These are phyloP conservation scores for Actinopyga echinites DNA, from an alignment of 53 echinoderm and acorn worm genomes.

Conservation along the genomic window DNA sequence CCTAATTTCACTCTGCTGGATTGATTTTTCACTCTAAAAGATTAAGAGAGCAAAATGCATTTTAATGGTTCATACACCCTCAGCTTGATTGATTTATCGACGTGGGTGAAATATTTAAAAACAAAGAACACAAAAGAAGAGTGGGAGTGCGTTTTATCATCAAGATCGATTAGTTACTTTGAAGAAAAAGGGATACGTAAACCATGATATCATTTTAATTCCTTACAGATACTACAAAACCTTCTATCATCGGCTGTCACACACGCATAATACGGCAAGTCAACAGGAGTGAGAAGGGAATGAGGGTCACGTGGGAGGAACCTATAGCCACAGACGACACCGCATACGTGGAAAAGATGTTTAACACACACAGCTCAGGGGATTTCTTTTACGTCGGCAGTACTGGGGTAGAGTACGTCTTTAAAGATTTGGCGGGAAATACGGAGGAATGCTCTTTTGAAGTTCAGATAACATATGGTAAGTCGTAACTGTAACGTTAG, in stretches of 20 bases:
- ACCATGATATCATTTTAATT: too few species aligned
- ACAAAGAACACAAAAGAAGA: too few species aligned
- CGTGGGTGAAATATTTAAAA: too few species aligned
- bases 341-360: slow-evolving; percentile 26
- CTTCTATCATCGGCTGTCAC: slow-evolving; percentile 41
- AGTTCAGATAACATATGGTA: slow-evolving; percentile 54
- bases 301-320: slow-evolving; percentile 32
- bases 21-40: too few species aligned
- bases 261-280: slow-evolving; percentile 21
- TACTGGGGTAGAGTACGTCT: slow-evolving; percentile 25
- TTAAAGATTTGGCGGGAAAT: slow-evolving; percentile 29
- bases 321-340: slow-evolving; percentile 46
- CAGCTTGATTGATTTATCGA: too few species aligned
- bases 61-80: too few species aligned
- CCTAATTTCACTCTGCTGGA: too few species aligned
- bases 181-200: too few species aligned
- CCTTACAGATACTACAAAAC: slow-evolving; percentile 47
- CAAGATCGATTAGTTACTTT: too few species aligned
- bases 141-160: too few species aligned
- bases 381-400: slow-evolving; percentile 49
- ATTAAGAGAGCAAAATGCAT: too few species aligned
- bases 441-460: slow-evolving; percentile 34
- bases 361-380: slow-evolving; percentile 36
- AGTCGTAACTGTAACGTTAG: too few species aligned
- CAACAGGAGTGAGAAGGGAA: slow-evolving; percentile 21